These are phyloP conservation scores for Notamacropus eugenii DNA, from an alignment of 2,797 vertebrate genomes.

Conservation along the genomic window DNA sequence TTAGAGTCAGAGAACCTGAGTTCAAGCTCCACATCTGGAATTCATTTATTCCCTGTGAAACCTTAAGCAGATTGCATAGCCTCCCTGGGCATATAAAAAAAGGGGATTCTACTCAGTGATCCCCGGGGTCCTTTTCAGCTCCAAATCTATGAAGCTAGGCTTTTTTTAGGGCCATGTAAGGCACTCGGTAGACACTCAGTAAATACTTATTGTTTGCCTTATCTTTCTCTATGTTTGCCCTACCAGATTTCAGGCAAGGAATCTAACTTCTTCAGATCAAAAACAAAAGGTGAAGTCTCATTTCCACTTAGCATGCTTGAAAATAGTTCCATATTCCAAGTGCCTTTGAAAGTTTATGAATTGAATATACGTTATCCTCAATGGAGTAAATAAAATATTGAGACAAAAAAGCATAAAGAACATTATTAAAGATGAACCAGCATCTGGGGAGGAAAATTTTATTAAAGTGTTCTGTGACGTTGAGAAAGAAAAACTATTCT, in stretches of 20 bases:
- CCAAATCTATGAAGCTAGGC: background rate
- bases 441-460: background rate
- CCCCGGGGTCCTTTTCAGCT: background rate
- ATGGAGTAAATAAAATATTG: conserved; percentile 42
- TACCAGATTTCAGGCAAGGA: background rate
- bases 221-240: background rate
- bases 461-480: background rate
- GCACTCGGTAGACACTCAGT: background rate
- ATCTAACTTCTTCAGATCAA: background rate
- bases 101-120: background rate
- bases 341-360: conserved; percentile 33
- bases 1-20: background rate
- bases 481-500: background rate
- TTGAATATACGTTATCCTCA: conserved; percentile 31
- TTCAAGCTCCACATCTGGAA: background rate
- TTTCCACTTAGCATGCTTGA: background rate
- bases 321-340: conserved; percentile 21
- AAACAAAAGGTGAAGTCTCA: background rate
- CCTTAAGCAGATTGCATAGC: background rate
- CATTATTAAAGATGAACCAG: conserved; percentile 19
- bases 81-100: background rate
- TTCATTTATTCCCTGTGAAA: background rate
- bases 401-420: conserved; percentile 44
- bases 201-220: background rate
- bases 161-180: background rate